Evolutionary conservation across 2,113 vertebrate species (phyloP).

Genomic region (Gracilinanus agilis): DNA sequence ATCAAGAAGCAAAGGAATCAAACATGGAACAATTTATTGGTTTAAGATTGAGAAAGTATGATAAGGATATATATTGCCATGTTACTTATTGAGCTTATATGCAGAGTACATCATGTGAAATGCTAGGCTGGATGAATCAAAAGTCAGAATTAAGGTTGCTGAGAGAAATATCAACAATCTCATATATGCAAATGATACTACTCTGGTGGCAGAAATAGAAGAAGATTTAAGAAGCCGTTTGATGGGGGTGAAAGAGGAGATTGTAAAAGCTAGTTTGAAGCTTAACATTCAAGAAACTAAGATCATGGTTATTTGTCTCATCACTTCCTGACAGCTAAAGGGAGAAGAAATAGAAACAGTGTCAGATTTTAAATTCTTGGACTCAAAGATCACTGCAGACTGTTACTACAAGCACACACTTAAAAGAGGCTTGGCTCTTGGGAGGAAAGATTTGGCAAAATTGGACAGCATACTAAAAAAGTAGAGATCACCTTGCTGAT

Average conservation of each 20-base stretch:
- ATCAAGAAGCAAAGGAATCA: background rate
- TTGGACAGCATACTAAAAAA: background rate
- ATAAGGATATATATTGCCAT: background rate
- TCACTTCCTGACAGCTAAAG: background rate
- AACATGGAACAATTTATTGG: background rate
- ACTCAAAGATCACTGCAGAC: background rate
- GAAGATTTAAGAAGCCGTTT: background rate
- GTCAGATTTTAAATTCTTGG: background rate
- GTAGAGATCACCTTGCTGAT: background rate
- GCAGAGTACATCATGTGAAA: background rate
- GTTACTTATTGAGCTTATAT: background rate
- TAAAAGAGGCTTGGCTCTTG: background rate
- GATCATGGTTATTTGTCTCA: background rate
- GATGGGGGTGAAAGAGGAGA: background rate
- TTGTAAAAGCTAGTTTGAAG: background rate
- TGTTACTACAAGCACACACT: background rate
- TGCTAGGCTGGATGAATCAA: background rate
- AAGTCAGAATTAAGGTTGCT: background rate
- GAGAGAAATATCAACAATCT: background rate
- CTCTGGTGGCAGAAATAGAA: background rate
- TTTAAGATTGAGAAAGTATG: background rate
- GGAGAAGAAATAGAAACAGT: background rate
- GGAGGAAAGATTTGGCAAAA: background rate
- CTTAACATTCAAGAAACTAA: background rate
- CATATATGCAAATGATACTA: background rate